These are phyloP conservation scores for Caenorhabditis sp. DNA, from an alignment of 2,888 invertebrate species.

Conservation along the genomic window DNA sequence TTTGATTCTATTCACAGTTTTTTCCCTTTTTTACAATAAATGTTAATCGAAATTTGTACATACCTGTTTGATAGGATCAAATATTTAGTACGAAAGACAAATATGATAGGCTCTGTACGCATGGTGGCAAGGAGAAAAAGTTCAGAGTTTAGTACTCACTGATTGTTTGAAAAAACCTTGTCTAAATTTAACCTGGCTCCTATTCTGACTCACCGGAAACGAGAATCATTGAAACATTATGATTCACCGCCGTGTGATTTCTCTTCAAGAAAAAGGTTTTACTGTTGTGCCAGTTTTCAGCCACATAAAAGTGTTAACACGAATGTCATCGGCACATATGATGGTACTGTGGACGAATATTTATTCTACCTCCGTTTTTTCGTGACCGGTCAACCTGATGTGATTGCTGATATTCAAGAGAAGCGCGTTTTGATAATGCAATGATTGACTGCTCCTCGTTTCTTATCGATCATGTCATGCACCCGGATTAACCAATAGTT, in stretches of 20 bases:
- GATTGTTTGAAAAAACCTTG: not conserved
- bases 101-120: conserved; percentile 6
- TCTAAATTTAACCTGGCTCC: no score
- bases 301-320: no score
- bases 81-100: conserved; percentile 26
- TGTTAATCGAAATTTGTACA: not conserved
- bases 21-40: not conserved
- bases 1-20: not conserved
- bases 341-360: not conserved
- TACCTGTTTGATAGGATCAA: not conserved
- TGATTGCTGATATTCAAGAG: conserved; percentile 6
- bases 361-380: conserved; percentile 3
- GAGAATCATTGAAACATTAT: not conserved
- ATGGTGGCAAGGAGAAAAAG: not conserved
- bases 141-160: not conserved
- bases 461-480: not conserved
- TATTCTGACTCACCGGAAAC: conserved; percentile 7
- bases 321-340: no score
- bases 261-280: not conserved
- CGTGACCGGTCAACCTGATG: conserved; percentile 32
- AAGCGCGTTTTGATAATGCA: conserved; percentile 2
- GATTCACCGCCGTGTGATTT: conserved; percentile 1
- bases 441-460: not conserved
- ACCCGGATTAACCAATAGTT: not conserved
- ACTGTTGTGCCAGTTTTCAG: no score